phyloP scores from a whole-genome alignment of 2,888 invertebrate genomes.

The Diadromus collaris region DNA sequence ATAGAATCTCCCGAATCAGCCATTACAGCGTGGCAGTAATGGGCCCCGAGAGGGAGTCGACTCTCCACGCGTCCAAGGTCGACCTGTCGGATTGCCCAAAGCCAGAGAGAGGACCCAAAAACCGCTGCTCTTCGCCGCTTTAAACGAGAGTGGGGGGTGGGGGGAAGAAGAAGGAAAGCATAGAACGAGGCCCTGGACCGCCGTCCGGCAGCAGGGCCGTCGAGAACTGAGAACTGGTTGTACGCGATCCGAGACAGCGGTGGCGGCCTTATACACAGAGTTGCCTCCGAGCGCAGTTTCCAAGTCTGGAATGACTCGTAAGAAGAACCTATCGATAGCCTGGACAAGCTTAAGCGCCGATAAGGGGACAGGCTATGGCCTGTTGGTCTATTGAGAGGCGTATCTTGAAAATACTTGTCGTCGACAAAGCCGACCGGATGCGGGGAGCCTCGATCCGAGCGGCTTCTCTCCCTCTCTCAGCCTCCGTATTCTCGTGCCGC shows the following conservation, averaged over 20 bases:
- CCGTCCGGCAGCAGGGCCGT: constrained; percentile 38
- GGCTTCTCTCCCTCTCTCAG: constrained; percentile 37
- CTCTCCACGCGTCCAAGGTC: constrained; percentile 73
- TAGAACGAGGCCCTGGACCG: constrained; percentile 47
- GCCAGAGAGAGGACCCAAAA: constrained; percentile 62
- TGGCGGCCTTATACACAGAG: constrained; percentile 33
- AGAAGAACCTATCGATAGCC: constrained; percentile 63
- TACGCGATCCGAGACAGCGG: constrained; percentile 52
- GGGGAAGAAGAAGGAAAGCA: constrained; percentile 15
- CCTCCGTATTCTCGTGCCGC: constrained; percentile 38
- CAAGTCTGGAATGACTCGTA: constrained; percentile 64
- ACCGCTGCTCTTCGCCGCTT: constrained; percentile 20
- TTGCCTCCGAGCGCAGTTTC: constrained; percentile 56
- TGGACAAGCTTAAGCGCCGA: constrained; percentile 62
- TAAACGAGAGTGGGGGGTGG: constrained; percentile 32
- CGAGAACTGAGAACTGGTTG: constrained; percentile 66
- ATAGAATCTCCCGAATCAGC: constrained; percentile 71
- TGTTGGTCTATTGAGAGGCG: constrained; percentile 63
- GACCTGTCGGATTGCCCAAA: constrained; percentile 74
- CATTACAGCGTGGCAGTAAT: constrained; percentile 72
- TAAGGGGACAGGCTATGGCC: constrained; percentile 66
- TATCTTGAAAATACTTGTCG: constrained; percentile 60
- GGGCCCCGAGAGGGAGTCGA: constrained; percentile 60
- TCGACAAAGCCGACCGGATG: constrained; percentile 45
- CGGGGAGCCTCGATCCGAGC: constrained; percentile 34